Evolutionary conservation across 2,113 vertebrate genomes (phyloP).

Genomic region (Mionectes macconnelli): DNA sequence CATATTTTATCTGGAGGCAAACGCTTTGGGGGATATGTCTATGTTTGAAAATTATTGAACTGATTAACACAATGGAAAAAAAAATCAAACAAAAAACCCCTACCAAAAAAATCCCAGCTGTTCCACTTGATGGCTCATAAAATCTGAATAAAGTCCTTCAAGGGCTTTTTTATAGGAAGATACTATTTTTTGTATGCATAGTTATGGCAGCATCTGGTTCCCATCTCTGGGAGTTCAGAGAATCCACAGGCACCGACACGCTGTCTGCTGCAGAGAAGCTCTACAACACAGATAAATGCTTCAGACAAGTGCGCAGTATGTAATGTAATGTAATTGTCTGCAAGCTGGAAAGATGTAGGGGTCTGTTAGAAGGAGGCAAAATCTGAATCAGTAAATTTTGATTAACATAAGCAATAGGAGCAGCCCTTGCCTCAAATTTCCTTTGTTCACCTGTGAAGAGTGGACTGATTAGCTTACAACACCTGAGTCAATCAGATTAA

Average conservation of each 20-base stretch:
- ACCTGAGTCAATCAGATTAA: constrained; percentile 30
- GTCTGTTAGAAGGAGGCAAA: not conserved
- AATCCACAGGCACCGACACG: constrained; percentile 12
- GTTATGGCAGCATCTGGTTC: constrained; percentile 71
- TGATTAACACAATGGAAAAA: not conserved
- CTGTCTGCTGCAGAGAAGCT: not conserved
- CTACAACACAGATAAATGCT: not conserved
- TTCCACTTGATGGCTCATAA: constrained; percentile 66
- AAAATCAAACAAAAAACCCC: not conserved
- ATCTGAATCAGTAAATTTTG: not conserved
- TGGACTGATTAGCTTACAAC: not conserved
- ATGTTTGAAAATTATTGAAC: constrained; percentile 21
- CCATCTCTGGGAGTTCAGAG: constrained; percentile 54
- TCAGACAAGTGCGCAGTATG: not conserved
- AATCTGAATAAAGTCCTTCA: constrained; percentile 58
- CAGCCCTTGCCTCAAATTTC: not conserved
- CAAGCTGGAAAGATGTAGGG: not conserved
- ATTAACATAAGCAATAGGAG: not conserved
- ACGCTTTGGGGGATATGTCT: not conserved
- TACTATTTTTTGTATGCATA: constrained; percentile 20
- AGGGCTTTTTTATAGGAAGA: constrained; percentile 56
- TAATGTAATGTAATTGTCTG: constrained; percentile 13
- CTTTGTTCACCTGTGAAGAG: constrained; percentile 35
- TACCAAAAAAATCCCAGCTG: constrained; percentile 27
- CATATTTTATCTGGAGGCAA: constrained; percentile 12